These are phyloP conservation scores for Iguana delicatissima DNA, from an alignment of 2,797 vertebrate genomes.

Conservation along the genomic window DNA sequence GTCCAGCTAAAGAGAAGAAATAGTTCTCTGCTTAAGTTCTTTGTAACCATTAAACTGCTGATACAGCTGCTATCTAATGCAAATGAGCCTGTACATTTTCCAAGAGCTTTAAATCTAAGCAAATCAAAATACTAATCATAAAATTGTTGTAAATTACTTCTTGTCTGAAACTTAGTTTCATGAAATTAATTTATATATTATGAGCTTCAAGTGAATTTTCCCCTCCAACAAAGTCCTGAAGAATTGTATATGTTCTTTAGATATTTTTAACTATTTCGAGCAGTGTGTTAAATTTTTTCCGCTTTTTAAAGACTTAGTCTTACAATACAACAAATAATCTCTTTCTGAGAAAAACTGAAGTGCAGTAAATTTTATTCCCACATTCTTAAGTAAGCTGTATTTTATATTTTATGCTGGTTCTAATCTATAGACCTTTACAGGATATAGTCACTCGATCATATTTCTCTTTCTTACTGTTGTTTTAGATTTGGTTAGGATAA, in stretches of 20 bases:
- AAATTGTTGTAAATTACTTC: constrained; percentile 70
- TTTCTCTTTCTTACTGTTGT: background rate
- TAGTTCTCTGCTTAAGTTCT: constrained; percentile 51
- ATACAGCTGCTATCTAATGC: constrained; percentile 71
- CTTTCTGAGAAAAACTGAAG: background rate
- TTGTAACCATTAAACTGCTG: constrained; percentile 68
- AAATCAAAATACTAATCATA: constrained; percentile 77
- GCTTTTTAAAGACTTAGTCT: background rate
- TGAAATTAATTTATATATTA: constrained; percentile 41
- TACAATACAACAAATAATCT: accelerated
- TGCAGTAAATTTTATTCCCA: background rate
- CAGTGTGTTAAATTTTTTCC: background rate
- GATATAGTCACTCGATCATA: background rate
- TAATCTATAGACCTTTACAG: background rate
- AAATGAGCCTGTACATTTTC: constrained; percentile 69
- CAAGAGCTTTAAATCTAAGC: constrained; percentile 71
- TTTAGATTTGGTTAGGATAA: constrained; percentile 1
- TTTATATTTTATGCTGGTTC: constrained; percentile 9
- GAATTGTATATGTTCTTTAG: background rate
- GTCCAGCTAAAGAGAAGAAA: constrained; percentile 22
- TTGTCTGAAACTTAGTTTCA: constrained; percentile 48
- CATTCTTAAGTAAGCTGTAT: constrained; percentile 30
- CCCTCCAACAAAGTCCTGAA: background rate
- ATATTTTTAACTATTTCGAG: background rate
- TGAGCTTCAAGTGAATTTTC: background rate